Conservation (phyloP, 1,140 invertebrate genomes). For the Ceratoteleas bidentatus region DNA sequence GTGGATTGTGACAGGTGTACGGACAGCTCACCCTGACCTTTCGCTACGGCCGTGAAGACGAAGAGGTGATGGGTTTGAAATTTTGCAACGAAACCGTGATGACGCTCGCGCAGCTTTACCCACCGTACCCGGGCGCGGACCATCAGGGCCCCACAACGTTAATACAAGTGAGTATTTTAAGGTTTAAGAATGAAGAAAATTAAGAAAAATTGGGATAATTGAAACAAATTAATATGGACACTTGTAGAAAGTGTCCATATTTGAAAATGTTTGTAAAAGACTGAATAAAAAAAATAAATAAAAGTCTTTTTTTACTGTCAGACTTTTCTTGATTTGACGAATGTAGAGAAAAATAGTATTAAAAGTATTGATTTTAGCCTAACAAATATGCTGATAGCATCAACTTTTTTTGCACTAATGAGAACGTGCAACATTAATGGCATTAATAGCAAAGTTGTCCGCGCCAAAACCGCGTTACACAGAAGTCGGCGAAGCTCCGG, state of each 20-base stretch:
- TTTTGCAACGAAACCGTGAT: slow-evolving; percentile 96
- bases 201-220: no score
- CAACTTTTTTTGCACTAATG: slow-evolving; percentile 19
- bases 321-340: no score
- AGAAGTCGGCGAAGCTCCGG: background rate
- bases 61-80: slow-evolving; percentile 95
- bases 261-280: no score
- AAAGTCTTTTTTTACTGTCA: no score
- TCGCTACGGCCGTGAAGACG: slow-evolving; percentile 94
- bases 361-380: no score
- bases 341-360: no score
- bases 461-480: background rate
- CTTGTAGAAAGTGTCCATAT: no score
- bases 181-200: no score
- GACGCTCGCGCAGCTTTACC: slow-evolving; percentile 92
- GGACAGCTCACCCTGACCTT: slow-evolving; percentile 93
- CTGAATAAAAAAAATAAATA: no score
- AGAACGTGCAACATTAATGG: slow-evolving; percentile 19
- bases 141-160: slow-evolving; percentile 85
- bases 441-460: slow-evolving; percentile 34
- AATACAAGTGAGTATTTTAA: slow-evolving; percentile 85
- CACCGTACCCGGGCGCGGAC: slow-evolving; percentile 82
- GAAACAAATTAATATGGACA: no score
- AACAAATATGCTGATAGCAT: no score
- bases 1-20: slow-evolving; percentile 82